Percentiles rank a stretch among this genome's conserved stretches.
Conservation (phyloP, 2,888 invertebrate species). For the Rhaphigaster nebulosa region DNA sequence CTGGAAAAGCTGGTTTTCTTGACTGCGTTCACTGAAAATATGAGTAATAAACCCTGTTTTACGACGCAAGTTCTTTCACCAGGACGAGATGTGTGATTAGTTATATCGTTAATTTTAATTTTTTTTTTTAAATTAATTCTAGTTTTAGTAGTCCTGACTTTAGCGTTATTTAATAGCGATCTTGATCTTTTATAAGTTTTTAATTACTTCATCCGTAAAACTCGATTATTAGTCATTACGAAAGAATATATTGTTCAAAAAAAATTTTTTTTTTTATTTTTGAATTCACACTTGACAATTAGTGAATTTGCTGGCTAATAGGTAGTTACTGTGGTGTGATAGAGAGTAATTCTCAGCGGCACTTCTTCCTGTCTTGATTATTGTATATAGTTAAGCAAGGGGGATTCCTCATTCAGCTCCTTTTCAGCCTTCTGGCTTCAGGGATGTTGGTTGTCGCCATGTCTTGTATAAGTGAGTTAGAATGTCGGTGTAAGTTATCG, state of each 20-base stretch:
- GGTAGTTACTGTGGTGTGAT: too few species aligned
- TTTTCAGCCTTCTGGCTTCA: too few species aligned
- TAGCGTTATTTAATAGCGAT: background rate
- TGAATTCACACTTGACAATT: too few species aligned
- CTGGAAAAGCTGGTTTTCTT: conserved; percentile 7
- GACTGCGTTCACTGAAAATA: background rate
- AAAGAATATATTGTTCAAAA: background rate
- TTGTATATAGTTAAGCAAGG: too few species aligned
- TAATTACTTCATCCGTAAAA: background rate
- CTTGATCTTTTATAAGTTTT: background rate
- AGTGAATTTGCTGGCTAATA: too few species aligned
- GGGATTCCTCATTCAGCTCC: too few species aligned
- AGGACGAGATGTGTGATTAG: background rate
- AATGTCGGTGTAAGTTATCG: too few species aligned
- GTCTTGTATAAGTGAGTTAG: too few species aligned
- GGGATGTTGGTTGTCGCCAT: too few species aligned
- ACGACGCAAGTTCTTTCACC: background rate
- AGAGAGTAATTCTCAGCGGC: too few species aligned
- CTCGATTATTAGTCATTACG: background rate
- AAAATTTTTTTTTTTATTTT: too few species aligned
- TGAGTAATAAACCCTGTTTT: conserved; percentile 14
- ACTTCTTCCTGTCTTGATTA: too few species aligned
- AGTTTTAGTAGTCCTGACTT: background rate
- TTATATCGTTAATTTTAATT: background rate
- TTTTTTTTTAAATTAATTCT: background rate